Evolutionary conservation across 2,888 invertebrate genomes (phyloP).

Genomic region (Acrobasis suavella): DNA sequence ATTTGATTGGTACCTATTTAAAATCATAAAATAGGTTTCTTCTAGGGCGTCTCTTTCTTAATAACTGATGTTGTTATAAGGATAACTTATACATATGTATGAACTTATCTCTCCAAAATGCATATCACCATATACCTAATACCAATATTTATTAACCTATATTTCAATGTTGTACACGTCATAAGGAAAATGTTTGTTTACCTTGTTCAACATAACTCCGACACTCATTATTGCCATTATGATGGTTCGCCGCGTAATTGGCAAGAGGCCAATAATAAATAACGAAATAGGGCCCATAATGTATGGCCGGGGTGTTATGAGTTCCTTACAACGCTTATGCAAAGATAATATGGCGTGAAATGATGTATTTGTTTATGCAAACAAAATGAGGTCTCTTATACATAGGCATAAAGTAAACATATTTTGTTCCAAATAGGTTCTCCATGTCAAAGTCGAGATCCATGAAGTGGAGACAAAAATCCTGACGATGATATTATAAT

Average conservation of each 20-base stretch:
- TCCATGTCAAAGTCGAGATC: too few species aligned
- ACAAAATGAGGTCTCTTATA: background rate
- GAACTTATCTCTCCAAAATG: too few species aligned
- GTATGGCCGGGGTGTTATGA: background rate
- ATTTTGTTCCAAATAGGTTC: too few species aligned
- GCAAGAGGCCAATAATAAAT: conserved; percentile 23
- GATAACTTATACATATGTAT: too few species aligned
- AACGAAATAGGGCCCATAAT: conserved; percentile 4
- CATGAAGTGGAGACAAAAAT: too few species aligned
- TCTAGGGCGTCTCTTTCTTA: too few species aligned
- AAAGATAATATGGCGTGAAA: background rate
- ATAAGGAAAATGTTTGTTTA: conserved; percentile 18
- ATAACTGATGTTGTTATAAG: too few species aligned
- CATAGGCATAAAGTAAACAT: background rate
- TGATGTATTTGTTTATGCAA: conserved; percentile 1
- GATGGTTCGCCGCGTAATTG: conserved; percentile 25
- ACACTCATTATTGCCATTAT: conserved; percentile 24
- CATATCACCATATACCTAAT: too few species aligned
- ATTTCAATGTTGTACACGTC: background rate
- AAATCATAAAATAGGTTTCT: too few species aligned
- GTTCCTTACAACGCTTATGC: background rate
- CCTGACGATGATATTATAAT: too few species aligned
- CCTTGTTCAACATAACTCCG: conserved; percentile 10
- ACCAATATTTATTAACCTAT: background rate
- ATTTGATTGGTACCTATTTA: too few species aligned